phyloP scores from a whole-genome alignment of 2,797 vertebrate species.

The Enteromius radiatus region DNA sequence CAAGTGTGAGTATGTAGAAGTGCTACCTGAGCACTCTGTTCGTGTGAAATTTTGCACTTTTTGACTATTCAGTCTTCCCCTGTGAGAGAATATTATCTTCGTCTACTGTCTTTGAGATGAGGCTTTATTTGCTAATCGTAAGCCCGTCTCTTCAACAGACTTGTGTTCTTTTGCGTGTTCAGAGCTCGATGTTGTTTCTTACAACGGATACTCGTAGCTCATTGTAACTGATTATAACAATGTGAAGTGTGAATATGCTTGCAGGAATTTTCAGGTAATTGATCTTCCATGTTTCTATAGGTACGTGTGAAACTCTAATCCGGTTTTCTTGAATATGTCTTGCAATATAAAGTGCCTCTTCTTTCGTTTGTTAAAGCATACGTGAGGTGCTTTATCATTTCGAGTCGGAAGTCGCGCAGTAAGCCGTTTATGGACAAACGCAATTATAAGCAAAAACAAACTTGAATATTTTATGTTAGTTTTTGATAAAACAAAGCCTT shows the following conservation, averaged over 20 bases:
- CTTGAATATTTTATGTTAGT: conserved; percentile 8
- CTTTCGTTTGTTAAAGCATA: conserved; percentile 29
- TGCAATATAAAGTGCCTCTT: conserved; percentile 62
- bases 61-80: conserved; percentile 72
- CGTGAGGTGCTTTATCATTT: conserved; percentile 9
- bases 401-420: conserved; percentile 2
- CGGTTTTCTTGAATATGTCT: conserved; percentile 40
- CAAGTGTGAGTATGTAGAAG: conserved; percentile 40
- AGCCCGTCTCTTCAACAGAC: conserved; percentile 2
- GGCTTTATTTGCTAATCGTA: conserved; percentile 8
- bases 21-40: conserved; percentile 52
- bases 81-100: conserved; percentile 56
- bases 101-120: background rate
- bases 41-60: conserved; percentile 68
- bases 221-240: conserved; percentile 42
- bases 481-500: background rate
- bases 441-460: background rate
- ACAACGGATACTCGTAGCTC: conserved; percentile 27
- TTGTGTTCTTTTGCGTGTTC: conserved; percentile 14
- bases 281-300: conserved; percentile 36
- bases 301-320: conserved; percentile 40
- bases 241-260: conserved; percentile 45
- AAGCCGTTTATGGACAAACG: background rate
- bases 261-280: conserved; percentile 37
- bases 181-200: conserved; percentile 28